phyloP scores from a whole-genome alignment of 2,113 vertebrate species.

The Agelaius phoeniceus region DNA sequence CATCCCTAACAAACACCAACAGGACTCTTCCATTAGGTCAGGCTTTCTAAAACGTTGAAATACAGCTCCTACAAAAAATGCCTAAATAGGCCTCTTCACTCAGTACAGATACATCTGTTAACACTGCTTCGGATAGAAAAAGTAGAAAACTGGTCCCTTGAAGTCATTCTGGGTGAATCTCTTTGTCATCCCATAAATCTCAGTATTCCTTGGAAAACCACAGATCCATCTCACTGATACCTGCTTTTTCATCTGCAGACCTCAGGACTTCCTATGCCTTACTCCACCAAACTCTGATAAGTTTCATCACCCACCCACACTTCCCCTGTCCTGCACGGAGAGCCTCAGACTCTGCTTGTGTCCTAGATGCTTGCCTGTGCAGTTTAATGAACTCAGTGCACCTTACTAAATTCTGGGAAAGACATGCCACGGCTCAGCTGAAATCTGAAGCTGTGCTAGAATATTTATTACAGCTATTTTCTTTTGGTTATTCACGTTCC shows the following conservation, averaged over 20 bases:
- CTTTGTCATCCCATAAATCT: not conserved
- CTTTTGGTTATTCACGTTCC: not conserved
- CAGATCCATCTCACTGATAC: not conserved
- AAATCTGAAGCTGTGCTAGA: not conserved
- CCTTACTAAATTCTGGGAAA: not conserved
- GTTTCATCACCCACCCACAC: fast-evolving
- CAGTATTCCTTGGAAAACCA: not conserved
- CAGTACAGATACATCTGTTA: not conserved
- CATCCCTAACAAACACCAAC: not conserved
- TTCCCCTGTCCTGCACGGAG: not conserved
- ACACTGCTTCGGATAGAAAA: not conserved
- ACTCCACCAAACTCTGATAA: not conserved
- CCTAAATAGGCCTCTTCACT: not conserved
- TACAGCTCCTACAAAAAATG: not conserved
- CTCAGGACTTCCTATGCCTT: not conserved
- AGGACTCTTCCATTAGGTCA: not conserved
- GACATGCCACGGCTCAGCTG: not conserved
- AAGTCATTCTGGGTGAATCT: not conserved
- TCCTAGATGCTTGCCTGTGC: not conserved
- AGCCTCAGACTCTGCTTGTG: not conserved
- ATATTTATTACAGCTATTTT: not conserved
- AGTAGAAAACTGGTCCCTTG: not conserved
- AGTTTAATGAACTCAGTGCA: not conserved
- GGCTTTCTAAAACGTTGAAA: not conserved
- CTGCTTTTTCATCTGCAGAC: not conserved